These are phyloP conservation scores for Syngnathus scovelli DNA, from an alignment of 2,113 vertebrate genomes.

Conservation along the genomic window DNA sequence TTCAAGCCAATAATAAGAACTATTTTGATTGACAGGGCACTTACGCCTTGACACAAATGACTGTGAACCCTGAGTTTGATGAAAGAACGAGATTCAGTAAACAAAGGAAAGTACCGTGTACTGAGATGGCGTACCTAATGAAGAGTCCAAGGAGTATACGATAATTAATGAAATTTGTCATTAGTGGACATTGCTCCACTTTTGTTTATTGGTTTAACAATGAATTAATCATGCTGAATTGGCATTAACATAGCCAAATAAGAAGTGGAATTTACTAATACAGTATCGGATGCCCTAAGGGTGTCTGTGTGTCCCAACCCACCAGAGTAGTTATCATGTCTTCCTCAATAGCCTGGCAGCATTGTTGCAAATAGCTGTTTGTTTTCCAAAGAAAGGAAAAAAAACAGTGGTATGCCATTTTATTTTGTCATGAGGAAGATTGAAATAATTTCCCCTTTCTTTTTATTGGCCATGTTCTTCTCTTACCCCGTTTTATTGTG, in stretches of 20 bases:
- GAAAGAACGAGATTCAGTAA: no score
- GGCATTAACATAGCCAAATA: slow-evolving; percentile 66
- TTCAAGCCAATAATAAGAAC: not conserved
- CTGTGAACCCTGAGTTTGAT: not conserved
- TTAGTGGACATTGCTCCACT: not conserved
- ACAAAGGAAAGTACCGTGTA: not conserved
- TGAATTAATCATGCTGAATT: slow-evolving; percentile 60
- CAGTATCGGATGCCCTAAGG: slow-evolving; percentile 39
- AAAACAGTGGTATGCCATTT: slow-evolving; percentile 44
- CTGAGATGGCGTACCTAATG: not conserved
- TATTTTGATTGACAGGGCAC: not conserved
- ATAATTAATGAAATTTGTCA: not conserved
- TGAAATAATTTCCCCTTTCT: slow-evolving; percentile 22
- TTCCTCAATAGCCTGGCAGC: slow-evolving; percentile 54
- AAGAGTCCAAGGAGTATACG: not conserved
- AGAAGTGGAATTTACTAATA: slow-evolving; percentile 63
- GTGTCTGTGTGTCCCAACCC: slow-evolving; percentile 56
- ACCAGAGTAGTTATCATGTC: slow-evolving; percentile 63
- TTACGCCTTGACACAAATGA: not conserved
- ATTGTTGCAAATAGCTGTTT: slow-evolving; percentile 46
- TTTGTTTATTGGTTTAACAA: slow-evolving; percentile 2
- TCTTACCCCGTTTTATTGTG: not conserved
- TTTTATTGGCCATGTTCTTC: not conserved
- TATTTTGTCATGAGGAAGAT: slow-evolving; percentile 36
- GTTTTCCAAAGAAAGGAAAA: slow-evolving; percentile 25